Conservation (phyloP, 2,113 vertebrate genomes). For the Scartelaos histophorus region DNA sequence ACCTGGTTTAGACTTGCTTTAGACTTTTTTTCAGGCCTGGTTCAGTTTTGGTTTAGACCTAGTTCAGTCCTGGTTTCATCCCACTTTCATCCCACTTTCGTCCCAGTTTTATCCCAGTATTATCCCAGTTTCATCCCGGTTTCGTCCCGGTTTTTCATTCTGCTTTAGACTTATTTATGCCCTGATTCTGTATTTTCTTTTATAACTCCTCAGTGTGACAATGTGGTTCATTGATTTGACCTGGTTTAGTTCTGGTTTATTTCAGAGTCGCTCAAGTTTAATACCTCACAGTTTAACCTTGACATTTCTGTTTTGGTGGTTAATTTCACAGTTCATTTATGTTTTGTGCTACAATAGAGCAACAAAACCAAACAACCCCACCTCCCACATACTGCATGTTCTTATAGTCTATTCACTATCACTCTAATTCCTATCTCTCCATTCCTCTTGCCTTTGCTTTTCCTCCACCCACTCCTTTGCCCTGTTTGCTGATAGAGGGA, state of each 20-base stretch:
- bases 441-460: slow-evolving; percentile 12
- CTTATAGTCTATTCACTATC: neutral
- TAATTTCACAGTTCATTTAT: too few species aligned
- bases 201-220: neutral
- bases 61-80: neutral
- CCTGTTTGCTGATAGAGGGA: slow-evolving; percentile 44
- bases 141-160: neutral
- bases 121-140: too few species aligned
- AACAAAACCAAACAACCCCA: too few species aligned
- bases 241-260: neutral
- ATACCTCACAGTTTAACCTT: too few species aligned
- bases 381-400: too few species aligned
- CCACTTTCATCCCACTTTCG: too few species aligned
- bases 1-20: too few species aligned
- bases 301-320: too few species aligned
- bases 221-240: neutral
- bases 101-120: too few species aligned
- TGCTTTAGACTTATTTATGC: neutral
- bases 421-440: slow-evolving; percentile 17
- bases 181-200: neutral
- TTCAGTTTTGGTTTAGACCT: too few species aligned
- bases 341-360: too few species aligned
- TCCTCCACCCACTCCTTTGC: slow-evolving; percentile 49
- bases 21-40: too few species aligned
- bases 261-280: neutral